Evolutionary conservation across 92 coral and sea anemone species (phyloP).

Genomic region (Epizoanthus ramosus): DNA sequence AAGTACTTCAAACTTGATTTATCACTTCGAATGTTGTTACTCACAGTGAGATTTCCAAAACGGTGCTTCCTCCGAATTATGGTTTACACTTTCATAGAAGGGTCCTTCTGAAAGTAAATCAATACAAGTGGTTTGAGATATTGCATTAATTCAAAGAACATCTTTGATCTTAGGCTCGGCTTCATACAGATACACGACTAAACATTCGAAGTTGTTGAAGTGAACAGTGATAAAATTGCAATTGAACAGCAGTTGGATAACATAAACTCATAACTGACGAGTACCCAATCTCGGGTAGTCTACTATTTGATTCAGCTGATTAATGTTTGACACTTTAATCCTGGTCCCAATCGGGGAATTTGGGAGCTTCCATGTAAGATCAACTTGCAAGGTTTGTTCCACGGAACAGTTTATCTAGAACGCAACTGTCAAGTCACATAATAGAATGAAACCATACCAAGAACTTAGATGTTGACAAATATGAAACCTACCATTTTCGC

Average conservation of each 20-base stretch:
- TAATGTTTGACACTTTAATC: neutral
- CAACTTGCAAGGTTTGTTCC: neutral
- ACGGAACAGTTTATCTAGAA: neutral
- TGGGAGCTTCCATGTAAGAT: neutral
- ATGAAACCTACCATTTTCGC: constrained; percentile 31
- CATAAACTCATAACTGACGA: neutral
- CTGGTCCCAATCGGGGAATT: neutral
- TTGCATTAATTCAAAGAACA: constrained; percentile 8
- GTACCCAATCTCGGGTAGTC: neutral
- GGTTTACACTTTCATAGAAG: constrained; percentile 21
- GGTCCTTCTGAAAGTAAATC: constrained; percentile 22
- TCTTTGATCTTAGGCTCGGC: too few species aligned
- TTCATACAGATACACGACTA: neutral
- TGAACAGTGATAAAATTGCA: neutral
- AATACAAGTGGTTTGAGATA: constrained; percentile 16
- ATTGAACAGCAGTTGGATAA: neutral
- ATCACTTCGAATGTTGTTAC: constrained; percentile 23
- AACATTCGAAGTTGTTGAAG: constrained; percentile 6
- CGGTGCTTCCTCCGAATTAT: constrained; percentile 52
- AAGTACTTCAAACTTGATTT: neutral
- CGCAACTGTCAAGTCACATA: neutral
- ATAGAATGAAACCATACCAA: neutral
- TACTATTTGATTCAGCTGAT: neutral
- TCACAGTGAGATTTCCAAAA: constrained; percentile 89
- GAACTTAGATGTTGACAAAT: neutral